Conservation (phyloP, 1,140 invertebrate genomes). For the Tetramorium parvispinum region DNA sequence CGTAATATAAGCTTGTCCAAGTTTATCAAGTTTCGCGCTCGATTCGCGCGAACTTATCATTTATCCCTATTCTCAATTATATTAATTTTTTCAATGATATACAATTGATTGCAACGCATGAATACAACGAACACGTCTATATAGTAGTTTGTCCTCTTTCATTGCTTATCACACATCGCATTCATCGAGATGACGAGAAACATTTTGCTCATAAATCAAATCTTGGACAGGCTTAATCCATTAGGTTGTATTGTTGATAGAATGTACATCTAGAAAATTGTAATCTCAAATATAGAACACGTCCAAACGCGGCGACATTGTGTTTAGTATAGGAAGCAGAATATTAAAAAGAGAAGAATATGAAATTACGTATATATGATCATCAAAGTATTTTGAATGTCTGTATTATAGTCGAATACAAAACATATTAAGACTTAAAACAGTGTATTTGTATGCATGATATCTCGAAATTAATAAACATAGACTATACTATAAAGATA, state of each 20-base stretch:
- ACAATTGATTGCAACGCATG: constrained; percentile 11
- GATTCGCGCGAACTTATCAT: neutral
- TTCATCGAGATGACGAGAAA: neutral
- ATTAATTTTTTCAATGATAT: neutral
- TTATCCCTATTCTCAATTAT: neutral
- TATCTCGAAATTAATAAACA: neutral
- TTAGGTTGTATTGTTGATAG: constrained; percentile 17
- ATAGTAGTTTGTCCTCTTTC: neutral
- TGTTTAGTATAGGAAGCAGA: constrained; percentile 24
- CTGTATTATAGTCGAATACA: constrained; percentile 41
- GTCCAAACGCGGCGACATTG: constrained; percentile 6
- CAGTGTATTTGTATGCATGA: constrained; percentile 17
- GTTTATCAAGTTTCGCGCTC: neutral
- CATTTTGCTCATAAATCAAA: neutral
- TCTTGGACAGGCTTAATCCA: constrained; percentile 24
- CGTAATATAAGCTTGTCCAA: constrained; percentile 26
- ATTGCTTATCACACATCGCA: neutral
- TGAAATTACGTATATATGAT: constrained; percentile 22
- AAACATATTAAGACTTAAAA: constrained; percentile 30
- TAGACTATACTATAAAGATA: neutral
- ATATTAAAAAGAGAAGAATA: constrained; percentile 43
- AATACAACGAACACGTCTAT: constrained; percentile 37
- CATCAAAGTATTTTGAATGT: constrained; percentile 48
- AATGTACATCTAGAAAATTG: constrained; percentile 32
- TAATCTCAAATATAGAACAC: constrained; percentile 12